Conservation (phyloP, 2,113 vertebrate genomes). For the Chitala chitala region DNA sequence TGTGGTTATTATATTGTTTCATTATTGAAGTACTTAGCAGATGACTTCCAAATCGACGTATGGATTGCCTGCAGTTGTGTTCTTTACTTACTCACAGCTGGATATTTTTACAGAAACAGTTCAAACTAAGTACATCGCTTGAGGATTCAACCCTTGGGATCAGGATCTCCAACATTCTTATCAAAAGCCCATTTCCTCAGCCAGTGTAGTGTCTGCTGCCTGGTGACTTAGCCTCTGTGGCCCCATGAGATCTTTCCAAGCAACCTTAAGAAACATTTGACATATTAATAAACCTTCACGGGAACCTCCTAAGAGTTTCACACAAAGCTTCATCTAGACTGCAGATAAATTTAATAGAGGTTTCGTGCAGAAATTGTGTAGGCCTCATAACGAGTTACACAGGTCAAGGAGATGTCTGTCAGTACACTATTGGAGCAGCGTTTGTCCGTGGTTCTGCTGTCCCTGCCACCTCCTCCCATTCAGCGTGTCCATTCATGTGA, state of each 20-base stretch:
- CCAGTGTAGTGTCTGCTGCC: not conserved
- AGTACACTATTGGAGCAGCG: slow-evolving; percentile 58
- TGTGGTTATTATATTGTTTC: not conserved
- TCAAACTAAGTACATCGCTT: not conserved
- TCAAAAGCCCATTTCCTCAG: too few species aligned
- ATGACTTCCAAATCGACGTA: not conserved
- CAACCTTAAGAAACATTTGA: not conserved
- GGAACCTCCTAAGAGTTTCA: too few species aligned
- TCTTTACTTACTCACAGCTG: not conserved
- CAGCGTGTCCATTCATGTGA: slow-evolving; percentile 62
- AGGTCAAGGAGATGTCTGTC: slow-evolving; percentile 35
- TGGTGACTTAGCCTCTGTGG: not conserved
- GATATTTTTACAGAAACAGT: not conserved
- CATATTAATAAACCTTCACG: too few species aligned
- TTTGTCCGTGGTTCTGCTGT: slow-evolving; percentile 48
- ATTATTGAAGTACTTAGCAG: not conserved
- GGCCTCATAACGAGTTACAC: not conserved
- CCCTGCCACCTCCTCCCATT: slow-evolving; percentile 20
- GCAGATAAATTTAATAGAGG: not conserved
- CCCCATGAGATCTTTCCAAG: not conserved
- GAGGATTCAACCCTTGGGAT: not conserved
- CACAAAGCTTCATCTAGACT: too few species aligned
- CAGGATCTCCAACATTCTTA: too few species aligned
- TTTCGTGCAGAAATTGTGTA: not conserved
- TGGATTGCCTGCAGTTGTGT: not conserved